Evolutionary conservation across 2,888 invertebrate genomes (phyloP).

Genomic region (Drosophila atripex): DNA sequence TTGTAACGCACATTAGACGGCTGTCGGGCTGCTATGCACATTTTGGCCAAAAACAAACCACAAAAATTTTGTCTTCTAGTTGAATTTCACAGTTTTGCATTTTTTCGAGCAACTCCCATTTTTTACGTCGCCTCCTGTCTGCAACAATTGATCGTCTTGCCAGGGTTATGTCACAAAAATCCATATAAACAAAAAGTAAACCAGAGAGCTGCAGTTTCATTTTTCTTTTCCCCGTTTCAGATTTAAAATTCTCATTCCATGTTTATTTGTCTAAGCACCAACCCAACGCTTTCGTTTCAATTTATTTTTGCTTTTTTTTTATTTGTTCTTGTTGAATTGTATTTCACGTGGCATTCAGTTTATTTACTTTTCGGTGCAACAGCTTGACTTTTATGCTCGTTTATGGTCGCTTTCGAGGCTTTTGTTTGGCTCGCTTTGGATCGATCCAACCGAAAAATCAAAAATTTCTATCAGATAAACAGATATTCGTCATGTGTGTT

Average conservation of each 20-base stretch:
- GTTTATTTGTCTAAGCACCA: slow-evolving; percentile 70
- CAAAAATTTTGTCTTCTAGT: not conserved
- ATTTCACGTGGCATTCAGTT: slow-evolving; percentile 53
- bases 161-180: not conserved
- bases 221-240: slow-evolving; percentile 31
- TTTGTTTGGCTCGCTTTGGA: slow-evolving; percentile 14
- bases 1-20: not conserved
- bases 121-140: not conserved
- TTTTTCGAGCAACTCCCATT: not conserved
- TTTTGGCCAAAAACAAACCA: not conserved
- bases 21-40: not conserved
- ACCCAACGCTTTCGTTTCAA: slow-evolving; percentile 46
- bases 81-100: slow-evolving; percentile 1
- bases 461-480: slow-evolving; percentile 18
- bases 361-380: slow-evolving; percentile 51
- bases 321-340: slow-evolving; percentile 18
- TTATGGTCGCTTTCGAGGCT: slow-evolving; percentile 46
- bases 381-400: slow-evolving; percentile 62
- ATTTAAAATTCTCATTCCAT: slow-evolving; percentile 46
- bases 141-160: not conserved
- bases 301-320: slow-evolving; percentile 58
- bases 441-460: slow-evolving; percentile 13
- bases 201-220: not conserved
- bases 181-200: not conserved
- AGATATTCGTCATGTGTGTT: slow-evolving; percentile 16